Base-by-base conservation (phyloP, 2,797 vertebrate species). In the Percopsis omiscomaycus region DNA sequence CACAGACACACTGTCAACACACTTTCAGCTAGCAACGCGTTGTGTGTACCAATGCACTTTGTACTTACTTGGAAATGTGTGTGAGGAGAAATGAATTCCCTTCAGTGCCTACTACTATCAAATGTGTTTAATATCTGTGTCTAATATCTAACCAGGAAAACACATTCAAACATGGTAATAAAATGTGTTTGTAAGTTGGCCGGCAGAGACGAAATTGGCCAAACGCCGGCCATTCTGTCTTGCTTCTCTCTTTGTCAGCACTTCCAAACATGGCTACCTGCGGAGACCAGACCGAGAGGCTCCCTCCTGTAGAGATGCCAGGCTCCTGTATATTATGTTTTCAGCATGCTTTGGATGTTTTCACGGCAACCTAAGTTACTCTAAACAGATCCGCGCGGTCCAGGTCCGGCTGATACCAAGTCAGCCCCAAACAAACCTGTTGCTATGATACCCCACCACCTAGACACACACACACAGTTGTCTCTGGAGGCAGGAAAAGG, bases 211-310 rank as follows among this genome's bases (percentile, higher is more conserved):
- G 62, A 75, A 64, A 77, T 78, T 82, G 86, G 84, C 61, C 29
- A 59, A 63, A 60, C n/a, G 61, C 77, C 82, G 79, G 68, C 69
- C 78, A 81, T 84, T 82, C 84, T 82, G 81, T 89, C 88, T 91
- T 85, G 75, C 82, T 79, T 74, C 85, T 83, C 83, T 89, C 84
- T 92, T 91, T 91, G 89, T 92, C 90, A 89, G 91, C 89, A 89
- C 87, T 92, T 92, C 91, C 91, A 92, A 93, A 93, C 91, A 93
- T 90, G 91, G 90, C 84, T 86, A 90, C 92, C 90, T 91, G 90
- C 56, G 51, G 89, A 61, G 89, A 84, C 61, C 55, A 58, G 68
- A 13, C 55, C 10, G 8, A 82, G 74, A 85, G 89, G 63, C 88
- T 89, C 88, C 80, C 83, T 82, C 61, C 75, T 79, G 61, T 77